Percentiles rank a stretch among this genome's conserved stretches.
These are phyloP conservation scores for Busseola fusca DNA, from an alignment of 2,888 invertebrate species.

Conservation along the genomic window DNA sequence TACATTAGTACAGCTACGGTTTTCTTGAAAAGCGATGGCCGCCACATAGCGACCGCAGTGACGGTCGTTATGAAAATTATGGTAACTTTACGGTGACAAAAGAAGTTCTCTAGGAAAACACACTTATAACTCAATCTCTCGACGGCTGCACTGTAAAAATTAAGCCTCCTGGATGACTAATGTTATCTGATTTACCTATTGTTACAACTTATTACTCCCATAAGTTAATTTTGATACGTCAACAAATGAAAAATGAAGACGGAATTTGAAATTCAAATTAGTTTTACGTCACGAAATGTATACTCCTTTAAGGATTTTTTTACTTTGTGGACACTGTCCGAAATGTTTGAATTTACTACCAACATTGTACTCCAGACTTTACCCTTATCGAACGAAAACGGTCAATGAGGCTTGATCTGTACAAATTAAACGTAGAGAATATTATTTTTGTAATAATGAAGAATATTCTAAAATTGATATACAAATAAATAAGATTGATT, in stretches of 20 bases:
- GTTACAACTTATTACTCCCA: slow-evolving; percentile 1
- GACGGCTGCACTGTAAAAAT: not conserved
- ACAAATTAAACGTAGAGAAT: slow-evolving; percentile 70
- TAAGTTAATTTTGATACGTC: slow-evolving; percentile 3
- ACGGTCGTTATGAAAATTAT: not conserved
- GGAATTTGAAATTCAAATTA: slow-evolving; percentile 7
- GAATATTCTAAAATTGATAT: slow-evolving; percentile 61
- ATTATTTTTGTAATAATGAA: slow-evolving; percentile 76
- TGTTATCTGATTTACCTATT: not conserved
- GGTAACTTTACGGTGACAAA: not conserved
- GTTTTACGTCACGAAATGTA: not conserved
- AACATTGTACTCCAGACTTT: slow-evolving; percentile 8
- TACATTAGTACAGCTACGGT: not conserved
- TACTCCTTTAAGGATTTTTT: not conserved
- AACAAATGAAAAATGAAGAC: not conserved
- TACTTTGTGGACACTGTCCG: not conserved
- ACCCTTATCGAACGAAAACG: slow-evolving; percentile 23
- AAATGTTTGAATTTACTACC: not conserved
- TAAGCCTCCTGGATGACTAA: not conserved
- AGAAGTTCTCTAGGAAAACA: not conserved
- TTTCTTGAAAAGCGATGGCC: not conserved
- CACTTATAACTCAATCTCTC: not conserved
- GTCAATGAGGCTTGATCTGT: slow-evolving; percentile 68
- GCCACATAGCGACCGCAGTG: not conserved
- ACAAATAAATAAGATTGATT: slow-evolving; percentile 67